Evolutionary conservation across 2,797 vertebrate genomes (phyloP).

Genomic region (Petrocephalus schoutedeni): DNA sequence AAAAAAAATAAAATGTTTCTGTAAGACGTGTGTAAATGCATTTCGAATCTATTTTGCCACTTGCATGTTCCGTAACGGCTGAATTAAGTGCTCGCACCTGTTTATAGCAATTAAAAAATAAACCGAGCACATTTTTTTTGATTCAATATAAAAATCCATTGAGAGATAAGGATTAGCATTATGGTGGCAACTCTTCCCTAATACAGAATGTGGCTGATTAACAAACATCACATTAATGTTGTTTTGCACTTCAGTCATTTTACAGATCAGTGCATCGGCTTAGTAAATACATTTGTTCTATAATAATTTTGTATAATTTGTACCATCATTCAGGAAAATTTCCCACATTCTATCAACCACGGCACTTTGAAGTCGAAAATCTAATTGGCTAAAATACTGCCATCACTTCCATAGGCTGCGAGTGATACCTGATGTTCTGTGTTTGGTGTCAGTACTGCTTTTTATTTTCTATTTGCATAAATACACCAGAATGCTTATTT

Average conservation of each 20-base stretch:
- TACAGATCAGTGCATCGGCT: background rate
- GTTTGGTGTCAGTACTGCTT: background rate
- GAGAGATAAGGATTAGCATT: background rate
- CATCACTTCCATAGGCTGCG: background rate
- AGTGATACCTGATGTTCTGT: background rate
- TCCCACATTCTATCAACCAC: background rate
- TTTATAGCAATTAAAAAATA: constrained; percentile 4
- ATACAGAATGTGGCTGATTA: background rate
- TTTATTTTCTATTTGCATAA: background rate
- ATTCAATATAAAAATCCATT: constrained; percentile 5
- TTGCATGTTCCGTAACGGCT: background rate
- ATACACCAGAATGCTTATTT: background rate
- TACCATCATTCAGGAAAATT: background rate
- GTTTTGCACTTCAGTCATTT: background rate
- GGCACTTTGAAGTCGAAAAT: background rate
- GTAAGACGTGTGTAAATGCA: background rate
- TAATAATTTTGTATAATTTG: background rate
- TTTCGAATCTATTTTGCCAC: background rate
- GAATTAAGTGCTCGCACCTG: background rate
- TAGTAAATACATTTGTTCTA: background rate
- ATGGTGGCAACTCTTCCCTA: background rate
- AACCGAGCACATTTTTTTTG: background rate
- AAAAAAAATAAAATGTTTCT: background rate
- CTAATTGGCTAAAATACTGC: background rate
- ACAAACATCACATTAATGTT: background rate